Evolutionary conservation across 2,888 invertebrate species (phyloP).

Genomic region (Stenchaetothrips biformis): DNA sequence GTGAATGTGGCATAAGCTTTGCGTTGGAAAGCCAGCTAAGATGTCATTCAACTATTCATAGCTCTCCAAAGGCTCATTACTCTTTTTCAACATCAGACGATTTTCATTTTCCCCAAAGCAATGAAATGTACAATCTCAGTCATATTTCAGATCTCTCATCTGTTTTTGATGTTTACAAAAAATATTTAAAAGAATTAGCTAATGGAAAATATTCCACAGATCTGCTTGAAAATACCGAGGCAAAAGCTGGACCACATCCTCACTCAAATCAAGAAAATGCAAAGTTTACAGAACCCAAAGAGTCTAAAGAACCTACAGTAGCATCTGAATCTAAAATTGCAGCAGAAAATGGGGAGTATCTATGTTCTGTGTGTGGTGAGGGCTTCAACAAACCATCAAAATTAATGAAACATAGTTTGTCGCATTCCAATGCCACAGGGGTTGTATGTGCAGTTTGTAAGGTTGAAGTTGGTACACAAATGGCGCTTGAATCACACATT

Average conservation of each 20-base stretch:
- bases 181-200: neutral
- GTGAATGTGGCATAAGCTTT: neutral
- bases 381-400: slow-evolving; percentile 11
- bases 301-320: neutral
- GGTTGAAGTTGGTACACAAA: neutral
- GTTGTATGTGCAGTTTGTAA: neutral
- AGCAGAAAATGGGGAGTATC: neutral
- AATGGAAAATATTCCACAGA: neutral
- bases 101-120: neutral
- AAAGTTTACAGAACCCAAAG: neutral
- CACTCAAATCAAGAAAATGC: neutral
- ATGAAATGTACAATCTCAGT: neutral
- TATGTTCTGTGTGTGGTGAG: neutral
- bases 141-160: neutral
- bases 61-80: neutral
- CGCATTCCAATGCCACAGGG: slow-evolving; percentile 5
- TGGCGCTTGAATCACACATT: neutral
- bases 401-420: neutral
- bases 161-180: neutral
- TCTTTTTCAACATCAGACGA: neutral
- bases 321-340: neutral
- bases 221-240: neutral
- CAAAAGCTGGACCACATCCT: neutral
- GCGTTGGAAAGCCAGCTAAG: neutral
- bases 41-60: neutral